Conservation (phyloP, 2,888 invertebrate species). For the Microctonus brassicae region DNA sequence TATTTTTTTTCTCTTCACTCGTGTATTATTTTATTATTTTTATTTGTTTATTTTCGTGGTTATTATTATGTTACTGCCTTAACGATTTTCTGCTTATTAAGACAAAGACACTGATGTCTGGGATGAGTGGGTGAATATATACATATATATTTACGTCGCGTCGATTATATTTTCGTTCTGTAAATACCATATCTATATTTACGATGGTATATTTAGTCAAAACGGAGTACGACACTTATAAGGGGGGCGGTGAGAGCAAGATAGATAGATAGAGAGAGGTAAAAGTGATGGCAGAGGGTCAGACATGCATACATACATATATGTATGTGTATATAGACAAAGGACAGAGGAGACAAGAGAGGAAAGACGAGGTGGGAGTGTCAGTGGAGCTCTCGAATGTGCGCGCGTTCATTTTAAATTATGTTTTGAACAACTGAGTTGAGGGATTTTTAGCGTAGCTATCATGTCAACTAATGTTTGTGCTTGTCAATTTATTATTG, state of each 20-base stretch:
- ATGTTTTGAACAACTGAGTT: constrained; percentile 49
- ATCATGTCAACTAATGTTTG: constrained; percentile 21
- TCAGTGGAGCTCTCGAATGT: constrained; percentile 50
- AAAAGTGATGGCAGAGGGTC: background rate
- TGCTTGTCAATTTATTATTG: no score
- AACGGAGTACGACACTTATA: constrained; percentile 60
- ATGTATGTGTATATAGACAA: background rate
- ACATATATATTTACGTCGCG: constrained; percentile 38
- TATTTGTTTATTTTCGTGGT: constrained; percentile 13
- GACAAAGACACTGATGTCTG: constrained; percentile 32
- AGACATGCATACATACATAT: constrained; percentile 14
- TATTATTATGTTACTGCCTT: constrained; percentile 34
- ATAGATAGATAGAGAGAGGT: background rate
- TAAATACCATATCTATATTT: constrained; percentile 67
- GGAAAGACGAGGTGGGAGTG: constrained; percentile 65
- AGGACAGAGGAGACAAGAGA: constrained; percentile 39
- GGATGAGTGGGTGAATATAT: constrained; percentile 33
- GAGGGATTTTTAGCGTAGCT: constrained; percentile 32
- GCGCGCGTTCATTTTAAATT: constrained; percentile 63
- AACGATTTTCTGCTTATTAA: constrained; percentile 41
- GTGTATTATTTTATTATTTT: background rate
- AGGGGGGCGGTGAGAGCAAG: constrained; percentile 22
- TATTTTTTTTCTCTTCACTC: background rate
- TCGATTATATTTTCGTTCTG: constrained; percentile 61
- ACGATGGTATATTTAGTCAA: constrained; percentile 64